Evolutionary conservation across 1,140 invertebrate genomes (phyloP), one percentile per base, ranked within the genome.

Genomic region (Melipona quadrifasciata): DNA sequence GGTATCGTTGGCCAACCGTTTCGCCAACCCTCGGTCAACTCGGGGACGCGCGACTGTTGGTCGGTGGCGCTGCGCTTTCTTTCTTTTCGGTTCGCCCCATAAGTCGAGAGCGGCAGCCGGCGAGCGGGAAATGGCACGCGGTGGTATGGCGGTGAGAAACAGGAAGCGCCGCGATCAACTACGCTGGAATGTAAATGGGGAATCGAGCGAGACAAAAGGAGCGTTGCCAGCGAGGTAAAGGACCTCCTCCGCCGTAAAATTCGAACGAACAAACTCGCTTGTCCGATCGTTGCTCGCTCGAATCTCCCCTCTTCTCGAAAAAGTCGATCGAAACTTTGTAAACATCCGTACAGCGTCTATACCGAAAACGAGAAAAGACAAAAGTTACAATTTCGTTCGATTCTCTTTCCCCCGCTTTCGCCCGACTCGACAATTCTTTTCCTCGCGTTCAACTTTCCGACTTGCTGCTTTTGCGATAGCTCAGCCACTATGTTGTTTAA

Each of bases 101-200:
- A 24, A 39, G 3, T 24, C 27, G 1, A 2, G 64, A n/a, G 24
- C 31, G 51, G 39, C 31, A 65, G 65, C 64, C 17, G 24, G 70
- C 39, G 47, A 84, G 61, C 58, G 57, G 51, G 61, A 80, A 84
- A 58, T 51, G 64, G 78, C 27, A 79, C 73, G 34, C 65, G 57
- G 27, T 34, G 53, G 72, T 47, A 47, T 47, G 39, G 65, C 12
- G 34, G 57, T 27, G 58, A 58, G 67, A 72, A 87, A 80, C 72
- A 84, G 81, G 87, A 88, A 87, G 72, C 73, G 19, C 17, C 67
- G 57, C 65, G 58, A 70, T 65, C 65, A 58, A 76, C 81, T 87
- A 55, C 77, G 85, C 61, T 71, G 86, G 86, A 88, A 88, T 88
- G 86, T 83, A 88, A 87, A 88, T 88, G 51, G 73, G 72, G 81